Evolutionary conservation across 2,888 invertebrate species (phyloP), one percentile per base, ranked within the genome.

Genomic region (Athalia cordata): DNA sequence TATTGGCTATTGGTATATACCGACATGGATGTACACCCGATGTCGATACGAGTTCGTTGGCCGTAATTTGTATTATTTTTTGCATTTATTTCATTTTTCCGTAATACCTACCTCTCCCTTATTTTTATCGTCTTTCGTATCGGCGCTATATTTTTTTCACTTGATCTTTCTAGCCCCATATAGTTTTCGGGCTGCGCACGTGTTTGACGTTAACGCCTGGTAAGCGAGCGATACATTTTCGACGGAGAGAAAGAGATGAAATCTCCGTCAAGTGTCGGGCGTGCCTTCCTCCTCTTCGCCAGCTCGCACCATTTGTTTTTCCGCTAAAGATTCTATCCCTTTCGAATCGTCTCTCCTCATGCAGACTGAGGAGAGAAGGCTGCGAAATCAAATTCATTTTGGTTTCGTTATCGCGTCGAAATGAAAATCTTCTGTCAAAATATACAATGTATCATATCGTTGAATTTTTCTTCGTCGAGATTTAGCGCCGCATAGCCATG

Each of bases 141-240:
- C 55, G 5, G 9, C 5, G 3, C 4, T 55, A 55, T 55, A 4
- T 62, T 62, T 15, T 62, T 62, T 62, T 29, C 13, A 15, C 62
- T 29, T 4, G 9, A n/a, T 55, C 68, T 68, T 59, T 45, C 59
- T 47, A 59, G 59, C 57, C 72, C 47, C 55, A 55, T 15, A 11
- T 15, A 11, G 52, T 50, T 6, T 47, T 49, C 15, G 47, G 47
- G 13, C 66, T 11, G 57, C 72, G 72, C 72, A 72, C 72, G 72
- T 72, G 72, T 72, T 72, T 72, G 72, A 72, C 72, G 72, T 72
- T 72, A 72, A 13, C 72, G 72, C 59, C 59, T 45, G 47, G 72
- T 59, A 59, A n/a, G 47, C n/a, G 6, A 52, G 70, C 43, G 70
- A 52, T 68, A 70, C 57, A 70, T n/a, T 59, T 43, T 1, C 8